These are phyloP conservation scores for Poeciliopsis turrubarensis DNA, from an alignment of 2,113 vertebrate genomes.

Conservation along the genomic window DNA sequence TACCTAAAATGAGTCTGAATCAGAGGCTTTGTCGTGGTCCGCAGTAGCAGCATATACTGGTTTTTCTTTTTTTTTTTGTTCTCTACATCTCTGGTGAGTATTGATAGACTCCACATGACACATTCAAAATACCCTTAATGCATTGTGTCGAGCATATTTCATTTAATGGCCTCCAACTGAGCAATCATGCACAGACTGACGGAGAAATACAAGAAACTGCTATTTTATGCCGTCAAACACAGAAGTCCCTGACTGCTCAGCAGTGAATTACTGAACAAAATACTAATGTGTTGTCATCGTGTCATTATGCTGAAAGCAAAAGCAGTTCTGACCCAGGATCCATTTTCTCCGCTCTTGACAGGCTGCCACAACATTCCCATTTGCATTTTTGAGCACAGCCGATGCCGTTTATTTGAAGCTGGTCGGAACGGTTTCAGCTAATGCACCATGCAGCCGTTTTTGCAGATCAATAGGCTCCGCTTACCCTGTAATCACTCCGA, in stretches of 20 bases:
- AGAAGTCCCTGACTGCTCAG: constrained; percentile 2
- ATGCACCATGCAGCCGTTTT: constrained; percentile 7
- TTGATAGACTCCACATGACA: background rate
- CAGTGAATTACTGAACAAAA: constrained; percentile 8
- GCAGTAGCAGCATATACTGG: background rate
- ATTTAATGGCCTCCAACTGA: background rate
- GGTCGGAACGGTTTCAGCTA: constrained; percentile 11
- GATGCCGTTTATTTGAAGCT: constrained; percentile 9
- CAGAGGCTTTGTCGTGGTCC: background rate
- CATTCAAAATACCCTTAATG: constrained; percentile 9
- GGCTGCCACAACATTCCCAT: constrained; percentile 32
- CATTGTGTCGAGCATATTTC: background rate
- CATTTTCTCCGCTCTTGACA: constrained; percentile 7
- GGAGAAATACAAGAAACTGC: background rate
- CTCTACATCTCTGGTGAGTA: background rate
- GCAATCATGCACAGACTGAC: background rate
- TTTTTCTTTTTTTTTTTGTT: background rate
- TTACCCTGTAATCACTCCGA: constrained; percentile 15
- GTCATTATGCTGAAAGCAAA: constrained; percentile 9
- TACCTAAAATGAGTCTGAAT: background rate
- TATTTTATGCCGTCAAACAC: background rate
- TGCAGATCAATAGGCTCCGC: constrained; percentile 40
- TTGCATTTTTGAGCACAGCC: constrained; percentile 31
- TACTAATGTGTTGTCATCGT: constrained; percentile 12
- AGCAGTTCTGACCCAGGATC: constrained; percentile 1